A percentile compares a stretch with the other conserved stretches of the same genome.
Evolutionary conservation across 53 echinoderm and acorn worm genomes (phyloP).

Genomic region (Holothuria scabra): DNA sequence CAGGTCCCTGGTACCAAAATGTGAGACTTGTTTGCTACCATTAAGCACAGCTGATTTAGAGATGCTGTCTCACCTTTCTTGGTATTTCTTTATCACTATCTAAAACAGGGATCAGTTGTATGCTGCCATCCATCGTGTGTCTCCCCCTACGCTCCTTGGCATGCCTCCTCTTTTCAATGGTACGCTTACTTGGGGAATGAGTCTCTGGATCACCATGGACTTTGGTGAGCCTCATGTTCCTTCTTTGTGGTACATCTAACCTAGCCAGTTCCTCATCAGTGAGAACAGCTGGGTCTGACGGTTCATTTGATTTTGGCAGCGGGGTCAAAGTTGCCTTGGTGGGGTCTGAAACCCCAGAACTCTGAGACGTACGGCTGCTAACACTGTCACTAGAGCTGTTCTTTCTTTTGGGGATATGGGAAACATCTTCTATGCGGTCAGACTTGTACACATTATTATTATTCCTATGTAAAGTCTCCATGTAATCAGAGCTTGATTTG

Average conservation of each 20-base stretch:
- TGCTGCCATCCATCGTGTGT: slow-evolving; percentile 91
- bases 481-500: slow-evolving; percentile 12
- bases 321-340: neutral
- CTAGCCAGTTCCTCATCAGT: slow-evolving; percentile 80
- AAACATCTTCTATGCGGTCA: neutral
- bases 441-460: slow-evolving; percentile 93
- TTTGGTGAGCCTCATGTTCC: slow-evolving; percentile 63
- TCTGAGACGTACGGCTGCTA: slow-evolving; percentile 41
- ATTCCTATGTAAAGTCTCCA: slow-evolving; percentile 80
- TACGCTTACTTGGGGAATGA: slow-evolving; percentile 93
- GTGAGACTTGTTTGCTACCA: too few relatives aligned
- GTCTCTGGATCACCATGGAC: slow-evolving; percentile 80
- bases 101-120: slow-evolving; percentile 55
- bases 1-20: too few relatives aligned
- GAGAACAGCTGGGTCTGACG: slow-evolving; percentile 55
- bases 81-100: slow-evolving; percentile 39
- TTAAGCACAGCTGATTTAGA: neutral
- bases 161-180: slow-evolving; percentile 83
- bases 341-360: slow-evolving; percentile 25
- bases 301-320: slow-evolving; percentile 52
- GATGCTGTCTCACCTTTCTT: slow-evolving; percentile 55
- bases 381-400: slow-evolving; percentile 22
- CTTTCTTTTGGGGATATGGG: slow-evolving; percentile 24
- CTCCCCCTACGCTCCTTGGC: slow-evolving; percentile 75
- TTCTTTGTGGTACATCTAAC: slow-evolving; percentile 74